A percentile compares a stretch with the other conserved stretches of the same genome.
Evolutionary conservation across 2,888 invertebrate genomes (phyloP).

Genomic region (Platyscelio sp.): DNA sequence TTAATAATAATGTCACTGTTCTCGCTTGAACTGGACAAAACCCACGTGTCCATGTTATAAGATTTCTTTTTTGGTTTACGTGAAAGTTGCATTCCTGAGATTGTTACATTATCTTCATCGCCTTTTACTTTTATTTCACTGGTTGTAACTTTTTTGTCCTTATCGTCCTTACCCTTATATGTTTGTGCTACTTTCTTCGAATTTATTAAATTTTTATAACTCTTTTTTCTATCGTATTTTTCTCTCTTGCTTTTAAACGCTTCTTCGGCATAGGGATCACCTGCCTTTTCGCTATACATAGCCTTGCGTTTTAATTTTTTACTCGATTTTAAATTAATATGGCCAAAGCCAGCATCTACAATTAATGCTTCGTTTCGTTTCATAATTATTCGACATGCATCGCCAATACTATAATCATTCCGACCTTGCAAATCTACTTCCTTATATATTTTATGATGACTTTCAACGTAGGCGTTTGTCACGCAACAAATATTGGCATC

Average conservation of each 20-base stretch:
- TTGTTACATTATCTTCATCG: no score
- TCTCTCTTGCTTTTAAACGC: slow-evolving; percentile 18
- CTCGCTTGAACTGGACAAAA: no score
- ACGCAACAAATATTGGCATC: slow-evolving; percentile 50
- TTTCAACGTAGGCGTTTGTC: slow-evolving; percentile 69
- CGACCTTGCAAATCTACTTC: neutral
- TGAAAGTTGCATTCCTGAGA: no score
- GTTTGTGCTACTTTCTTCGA: no score
- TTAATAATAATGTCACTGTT: no score
- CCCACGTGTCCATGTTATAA: no score
- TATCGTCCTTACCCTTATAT: no score
- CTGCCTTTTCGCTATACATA: slow-evolving; percentile 20
- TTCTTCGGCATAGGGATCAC: slow-evolving; percentile 34
- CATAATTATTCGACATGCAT: slow-evolving; percentile 37
- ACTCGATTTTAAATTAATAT: neutral
- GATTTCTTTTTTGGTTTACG: no score
- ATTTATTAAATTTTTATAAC: neutral
- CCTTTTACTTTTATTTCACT: no score
- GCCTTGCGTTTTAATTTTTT: neutral
- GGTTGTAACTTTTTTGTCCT: no score
- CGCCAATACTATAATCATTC: slow-evolving; percentile 20
- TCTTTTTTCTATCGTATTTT: slow-evolving; percentile 20
- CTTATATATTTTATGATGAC: slow-evolving; percentile 20
- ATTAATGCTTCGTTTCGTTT: slow-evolving; percentile 46
- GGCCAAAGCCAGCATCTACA: neutral